phyloP scores from a whole-genome alignment of 2,113 vertebrate genomes.

The Myrmecophaga tridactyla region DNA sequence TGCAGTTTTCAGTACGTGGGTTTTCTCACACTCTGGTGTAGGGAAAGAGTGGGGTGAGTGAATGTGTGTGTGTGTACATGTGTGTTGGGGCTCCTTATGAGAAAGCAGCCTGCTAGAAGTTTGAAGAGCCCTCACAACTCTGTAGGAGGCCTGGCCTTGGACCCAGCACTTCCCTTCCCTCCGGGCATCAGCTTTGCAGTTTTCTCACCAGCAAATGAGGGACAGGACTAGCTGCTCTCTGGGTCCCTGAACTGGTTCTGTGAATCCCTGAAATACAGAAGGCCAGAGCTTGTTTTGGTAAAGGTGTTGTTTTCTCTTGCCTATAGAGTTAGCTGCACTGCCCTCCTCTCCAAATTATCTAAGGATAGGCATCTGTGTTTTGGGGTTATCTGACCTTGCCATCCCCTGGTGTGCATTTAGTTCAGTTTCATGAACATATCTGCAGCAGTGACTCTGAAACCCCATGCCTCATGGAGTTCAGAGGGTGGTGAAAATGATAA shows the following conservation, averaged over 20 bases:
- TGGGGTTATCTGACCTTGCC: not conserved
- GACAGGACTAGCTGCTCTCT: not conserved
- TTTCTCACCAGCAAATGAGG: not conserved
- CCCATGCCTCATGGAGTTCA: not conserved
- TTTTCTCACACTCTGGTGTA: not conserved
- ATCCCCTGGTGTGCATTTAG: too few species aligned
- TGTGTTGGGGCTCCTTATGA: not conserved
- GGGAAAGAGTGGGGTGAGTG: too few species aligned
- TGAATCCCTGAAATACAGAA: not conserved
- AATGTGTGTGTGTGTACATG: not conserved
- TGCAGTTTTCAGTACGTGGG: accelerated
- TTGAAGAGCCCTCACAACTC: not conserved
- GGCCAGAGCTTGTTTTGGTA: not conserved
- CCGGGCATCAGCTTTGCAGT: not conserved
- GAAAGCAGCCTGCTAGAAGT: not conserved
- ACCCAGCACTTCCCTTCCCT: not conserved
- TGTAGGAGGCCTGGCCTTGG: too few species aligned
- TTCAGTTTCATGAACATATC: too few species aligned
- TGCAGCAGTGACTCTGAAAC: not conserved
- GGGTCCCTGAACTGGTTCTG: not conserved
- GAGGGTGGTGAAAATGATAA: not conserved
- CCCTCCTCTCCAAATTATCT: not conserved
- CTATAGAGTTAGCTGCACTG: not conserved
- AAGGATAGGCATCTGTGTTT: too few species aligned
- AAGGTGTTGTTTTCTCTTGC: not conserved